Evolutionary conservation across 2,888 invertebrate species (phyloP).

Genomic region (Chaetoderma sp.): DNA sequence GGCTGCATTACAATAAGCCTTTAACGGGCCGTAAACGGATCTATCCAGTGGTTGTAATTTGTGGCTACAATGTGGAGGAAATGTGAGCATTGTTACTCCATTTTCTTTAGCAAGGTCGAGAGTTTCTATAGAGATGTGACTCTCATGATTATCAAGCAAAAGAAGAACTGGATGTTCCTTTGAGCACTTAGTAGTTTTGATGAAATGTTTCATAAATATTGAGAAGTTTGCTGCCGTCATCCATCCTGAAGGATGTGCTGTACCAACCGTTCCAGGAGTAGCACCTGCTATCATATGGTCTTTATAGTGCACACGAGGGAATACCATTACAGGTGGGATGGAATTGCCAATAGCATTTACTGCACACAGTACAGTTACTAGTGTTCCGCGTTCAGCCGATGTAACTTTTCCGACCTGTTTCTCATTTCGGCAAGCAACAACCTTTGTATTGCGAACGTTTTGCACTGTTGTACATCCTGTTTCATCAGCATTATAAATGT

Average conservation of each 20-base stretch:
- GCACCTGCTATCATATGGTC: slow-evolving; percentile 3
- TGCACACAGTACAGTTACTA: slow-evolving; percentile 11
- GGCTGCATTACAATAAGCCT: slow-evolving; percentile 49
- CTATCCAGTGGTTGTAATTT: slow-evolving; percentile 69
- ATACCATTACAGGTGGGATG: slow-evolving; percentile 19
- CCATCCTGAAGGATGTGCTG: slow-evolving; percentile 17
- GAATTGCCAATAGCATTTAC: slow-evolving; percentile 11
- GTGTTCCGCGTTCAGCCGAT: slow-evolving; percentile 15
- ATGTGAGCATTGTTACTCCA: slow-evolving; percentile 64
- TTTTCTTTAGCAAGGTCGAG: slow-evolving; percentile 55
- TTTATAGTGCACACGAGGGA: slow-evolving; percentile 22
- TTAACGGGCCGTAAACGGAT: slow-evolving; percentile 65
- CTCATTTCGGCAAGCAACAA: slow-evolving; percentile 3
- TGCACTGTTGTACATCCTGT: slow-evolving; percentile 24
- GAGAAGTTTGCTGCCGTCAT: slow-evolving; percentile 34
- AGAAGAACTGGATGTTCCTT: slow-evolving; percentile 45
- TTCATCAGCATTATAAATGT: slow-evolving; percentile 14
- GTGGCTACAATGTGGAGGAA: slow-evolving; percentile 65
- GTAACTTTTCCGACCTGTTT: slow-evolving; percentile 14
- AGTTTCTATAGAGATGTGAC: slow-evolving; percentile 43
- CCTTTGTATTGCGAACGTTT: slow-evolving; percentile 13
- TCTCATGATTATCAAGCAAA: slow-evolving; percentile 52
- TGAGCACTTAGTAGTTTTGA: slow-evolving; percentile 40
- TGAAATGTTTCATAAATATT: slow-evolving; percentile 46
- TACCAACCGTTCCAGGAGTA: slow-evolving; percentile 12